Evolutionary conservation across 1,140 invertebrate genomes (phyloP).

Genomic region (Cherax destructor): DNA sequence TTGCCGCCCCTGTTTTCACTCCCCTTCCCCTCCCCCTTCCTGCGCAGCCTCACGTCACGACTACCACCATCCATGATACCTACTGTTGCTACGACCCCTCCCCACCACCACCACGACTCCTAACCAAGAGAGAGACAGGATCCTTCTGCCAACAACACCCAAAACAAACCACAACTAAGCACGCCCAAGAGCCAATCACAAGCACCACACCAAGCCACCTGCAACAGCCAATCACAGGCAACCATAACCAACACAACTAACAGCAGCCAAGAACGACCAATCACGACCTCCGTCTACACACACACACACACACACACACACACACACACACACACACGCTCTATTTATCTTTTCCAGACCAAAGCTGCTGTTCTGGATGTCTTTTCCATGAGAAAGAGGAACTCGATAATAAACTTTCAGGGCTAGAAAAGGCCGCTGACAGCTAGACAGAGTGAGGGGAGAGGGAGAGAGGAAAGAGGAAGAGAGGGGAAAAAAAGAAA

Average conservation of each 20-base stretch:
- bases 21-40: background rate
- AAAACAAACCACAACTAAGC: too few relatives aligned
- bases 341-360: constrained; percentile 1
- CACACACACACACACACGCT: background rate
- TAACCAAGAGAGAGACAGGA: too few relatives aligned
- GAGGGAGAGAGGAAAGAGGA: background rate
- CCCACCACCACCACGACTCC: too few relatives aligned
- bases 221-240: too few relatives aligned
- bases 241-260: too few relatives aligned
- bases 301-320: too few relatives aligned
- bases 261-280: too few relatives aligned
- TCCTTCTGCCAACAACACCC: too few relatives aligned
- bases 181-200: too few relatives aligned
- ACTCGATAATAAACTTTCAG: constrained; percentile 23
- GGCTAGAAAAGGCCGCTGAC: background rate
- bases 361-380: background rate
- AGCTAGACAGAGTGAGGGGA: background rate
- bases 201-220: too few relatives aligned
- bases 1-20: background rate
- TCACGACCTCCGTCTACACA: too few relatives aligned
- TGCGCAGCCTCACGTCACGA: background rate
- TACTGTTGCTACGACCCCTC: too few relatives aligned
- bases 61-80: background rate
- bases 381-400: constrained; percentile 25
- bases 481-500: background rate